Percentiles rank a stretch among this genome's conserved stretches.
Evolutionary conservation across 2,797 vertebrate genomes (phyloP).

Genomic region (Synaphobranchus kaupii): DNA sequence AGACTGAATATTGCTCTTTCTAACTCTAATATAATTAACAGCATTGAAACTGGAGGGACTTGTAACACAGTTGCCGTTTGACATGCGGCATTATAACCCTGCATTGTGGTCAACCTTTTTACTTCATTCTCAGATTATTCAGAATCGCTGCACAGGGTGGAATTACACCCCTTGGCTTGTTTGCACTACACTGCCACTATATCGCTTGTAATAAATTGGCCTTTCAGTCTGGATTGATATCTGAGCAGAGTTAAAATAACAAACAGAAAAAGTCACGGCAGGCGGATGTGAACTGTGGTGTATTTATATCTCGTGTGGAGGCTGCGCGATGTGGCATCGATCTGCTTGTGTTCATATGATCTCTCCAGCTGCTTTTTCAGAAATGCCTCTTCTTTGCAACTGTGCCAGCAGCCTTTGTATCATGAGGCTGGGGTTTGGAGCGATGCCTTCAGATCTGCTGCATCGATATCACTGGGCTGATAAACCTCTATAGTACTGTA

Average conservation of each 20-base stretch:
- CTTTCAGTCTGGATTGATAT: neutral
- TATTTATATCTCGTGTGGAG: conserved; percentile 29
- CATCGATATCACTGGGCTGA: neutral
- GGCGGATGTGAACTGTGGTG: conserved; percentile 5
- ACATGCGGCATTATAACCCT: neutral
- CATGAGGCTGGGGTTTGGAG: neutral
- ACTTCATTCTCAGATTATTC: neutral
- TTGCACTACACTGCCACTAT: neutral
- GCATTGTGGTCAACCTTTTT: neutral
- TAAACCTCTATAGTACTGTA: neutral
- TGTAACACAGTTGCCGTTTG: neutral
- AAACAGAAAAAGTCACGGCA: conserved; percentile 9
- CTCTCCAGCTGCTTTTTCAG: conserved; percentile 2
- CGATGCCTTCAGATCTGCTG: neutral
- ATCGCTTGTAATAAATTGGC: conserved; percentile 10
- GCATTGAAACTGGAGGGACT: neutral
- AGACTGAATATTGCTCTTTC: neutral
- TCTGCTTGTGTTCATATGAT: conserved; percentile 23
- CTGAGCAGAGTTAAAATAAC: neutral
- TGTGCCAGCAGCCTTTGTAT: neutral
- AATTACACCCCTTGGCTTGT: conserved; percentile 15
- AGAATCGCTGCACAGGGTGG: neutral
- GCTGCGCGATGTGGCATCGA: conserved; percentile 17
- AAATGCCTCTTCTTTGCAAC: neutral
- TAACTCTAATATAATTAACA: conserved; percentile 7